Percentiles rank a stretch among this genome's conserved stretches.
Conservation (phyloP, 2,113 vertebrate genomes). For the Nyctibius bracteatus region DNA sequence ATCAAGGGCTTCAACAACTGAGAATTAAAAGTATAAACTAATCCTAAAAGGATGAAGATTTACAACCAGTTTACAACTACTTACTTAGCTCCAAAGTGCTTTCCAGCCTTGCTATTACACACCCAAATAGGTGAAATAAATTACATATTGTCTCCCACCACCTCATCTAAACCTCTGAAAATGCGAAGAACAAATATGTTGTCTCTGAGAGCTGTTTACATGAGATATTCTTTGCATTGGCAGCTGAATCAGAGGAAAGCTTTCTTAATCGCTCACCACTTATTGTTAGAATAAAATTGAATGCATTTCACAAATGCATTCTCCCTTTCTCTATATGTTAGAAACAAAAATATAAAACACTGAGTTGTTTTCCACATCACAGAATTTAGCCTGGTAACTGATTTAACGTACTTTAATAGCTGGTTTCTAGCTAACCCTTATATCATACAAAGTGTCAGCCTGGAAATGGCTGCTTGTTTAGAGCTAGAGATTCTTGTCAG, state of each 20-base stretch:
- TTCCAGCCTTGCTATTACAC: neutral
- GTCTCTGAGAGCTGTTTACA: neutral
- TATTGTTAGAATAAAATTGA: neutral
- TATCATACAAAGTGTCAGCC: neutral
- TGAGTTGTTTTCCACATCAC: neutral
- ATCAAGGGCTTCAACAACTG: neutral
- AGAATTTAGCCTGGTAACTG: neutral
- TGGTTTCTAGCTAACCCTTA: neutral
- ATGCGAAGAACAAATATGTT: neutral
- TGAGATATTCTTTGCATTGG: neutral
- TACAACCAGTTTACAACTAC: neutral
- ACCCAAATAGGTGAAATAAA: neutral
- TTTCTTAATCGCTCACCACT: fast-evolving
- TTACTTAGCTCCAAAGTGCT: neutral
- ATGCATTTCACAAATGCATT: neutral
- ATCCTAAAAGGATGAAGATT: neutral
- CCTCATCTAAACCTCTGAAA: neutral
- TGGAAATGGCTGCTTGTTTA: neutral
- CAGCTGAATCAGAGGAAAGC: neutral
- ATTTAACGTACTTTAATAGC: neutral
- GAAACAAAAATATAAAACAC: neutral
- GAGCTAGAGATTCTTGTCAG: neutral
- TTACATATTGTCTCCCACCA: neutral
- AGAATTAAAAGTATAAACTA: neutral
- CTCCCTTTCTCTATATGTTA: neutral